Base-by-base conservation (phyloP, 2,113 vertebrate species). In the Bubo bubo region DNA sequence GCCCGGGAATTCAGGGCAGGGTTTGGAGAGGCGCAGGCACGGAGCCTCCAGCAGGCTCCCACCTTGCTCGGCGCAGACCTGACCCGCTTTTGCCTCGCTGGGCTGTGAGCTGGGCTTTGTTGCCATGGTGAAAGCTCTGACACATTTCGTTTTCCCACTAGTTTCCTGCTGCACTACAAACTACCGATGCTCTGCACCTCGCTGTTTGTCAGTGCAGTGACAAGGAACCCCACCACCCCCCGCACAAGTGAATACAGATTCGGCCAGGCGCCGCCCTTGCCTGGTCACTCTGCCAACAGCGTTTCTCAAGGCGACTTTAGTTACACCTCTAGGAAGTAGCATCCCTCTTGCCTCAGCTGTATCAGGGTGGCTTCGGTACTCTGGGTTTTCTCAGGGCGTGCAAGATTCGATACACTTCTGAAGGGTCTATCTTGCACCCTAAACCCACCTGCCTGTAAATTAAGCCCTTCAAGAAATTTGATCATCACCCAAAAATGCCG, bases 121-220 rank as follows among this genome's bases (percentile, higher is more conserved):
- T 90, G 90, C 92, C 91, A 96, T 83, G 77, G 89, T 88, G 73
- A 95, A 84, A 79, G 90, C 92, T 93, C 84, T 90, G 79, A 88
- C 95, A 91, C 79, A 76, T 86, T 87, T 12, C 3, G 50, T 91
- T 93, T 91, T 88, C 97, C 79, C 93, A 86, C 88, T 73, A 45
- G 76, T 88, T 92, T 95, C 90, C 93, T 87, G 87, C 90, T 43
- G 84, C 58, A 71, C 49, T 60, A 35, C 55, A 53, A 95, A 30
- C 64, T 7, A 67, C 63, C 2, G 85, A 76, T 70, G 80, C 95
- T 94, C 37, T 70, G 68, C 92, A 79, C 52, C 72, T 85, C 39
- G 1, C 37, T 22, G 73, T 60, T 75, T 2, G 3, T 6, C 60
- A 4, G 73, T 3, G 28, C 3, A 2, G 70, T 4, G 52, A n/a